Evolutionary conservation across 2,797 vertebrate species (phyloP).

Genomic region (Phoebastria nigripes): DNA sequence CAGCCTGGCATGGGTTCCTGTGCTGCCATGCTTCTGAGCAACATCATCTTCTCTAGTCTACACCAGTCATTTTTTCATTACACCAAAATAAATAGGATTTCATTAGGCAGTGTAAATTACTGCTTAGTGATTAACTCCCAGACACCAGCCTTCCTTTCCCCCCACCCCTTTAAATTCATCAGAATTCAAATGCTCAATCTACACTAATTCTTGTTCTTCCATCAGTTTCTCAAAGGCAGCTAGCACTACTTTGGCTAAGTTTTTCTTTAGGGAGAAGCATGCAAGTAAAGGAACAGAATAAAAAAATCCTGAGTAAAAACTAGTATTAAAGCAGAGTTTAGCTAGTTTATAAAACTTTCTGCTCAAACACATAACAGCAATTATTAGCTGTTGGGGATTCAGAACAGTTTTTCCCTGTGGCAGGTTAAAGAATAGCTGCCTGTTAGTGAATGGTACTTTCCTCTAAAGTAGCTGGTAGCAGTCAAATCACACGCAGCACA

Average conservation of each 20-base stretch:
- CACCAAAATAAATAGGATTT: neutral
- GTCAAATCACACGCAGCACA: neutral
- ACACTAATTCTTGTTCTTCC: neutral
- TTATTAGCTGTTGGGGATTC: neutral
- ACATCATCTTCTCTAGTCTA: neutral
- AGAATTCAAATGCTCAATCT: neutral
- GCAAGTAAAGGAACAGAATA: neutral
- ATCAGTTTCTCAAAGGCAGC: neutral
- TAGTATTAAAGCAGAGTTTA: neutral
- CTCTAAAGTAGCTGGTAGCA: neutral
- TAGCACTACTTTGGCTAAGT: neutral
- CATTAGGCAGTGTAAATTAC: neutral
- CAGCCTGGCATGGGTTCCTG: neutral
- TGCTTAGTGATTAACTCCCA: neutral
- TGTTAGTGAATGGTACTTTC: neutral
- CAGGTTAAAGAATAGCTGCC: neutral
- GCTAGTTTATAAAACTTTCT: neutral
- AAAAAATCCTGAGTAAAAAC: neutral
- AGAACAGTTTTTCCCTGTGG: neutral
- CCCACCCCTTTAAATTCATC: neutral
- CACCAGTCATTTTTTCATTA: neutral
- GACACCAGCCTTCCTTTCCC: neutral
- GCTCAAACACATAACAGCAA: neutral
- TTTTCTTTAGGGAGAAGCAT: neutral
- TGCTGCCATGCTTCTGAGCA: neutral